Evolutionary conservation across 2,113 vertebrate genomes (phyloP).

Genomic region (Chrysemys picta): DNA sequence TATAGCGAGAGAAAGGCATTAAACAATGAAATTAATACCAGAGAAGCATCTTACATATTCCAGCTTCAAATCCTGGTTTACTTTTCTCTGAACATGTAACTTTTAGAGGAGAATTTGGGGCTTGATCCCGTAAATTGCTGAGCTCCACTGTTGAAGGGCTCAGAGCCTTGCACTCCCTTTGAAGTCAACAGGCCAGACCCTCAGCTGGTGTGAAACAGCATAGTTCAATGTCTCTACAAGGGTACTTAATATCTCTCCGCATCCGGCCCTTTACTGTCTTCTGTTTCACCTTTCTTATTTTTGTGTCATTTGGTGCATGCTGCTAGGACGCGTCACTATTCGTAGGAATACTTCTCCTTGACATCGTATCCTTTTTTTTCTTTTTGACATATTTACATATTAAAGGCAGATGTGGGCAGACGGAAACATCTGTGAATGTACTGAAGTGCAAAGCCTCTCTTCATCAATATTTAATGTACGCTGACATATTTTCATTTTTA

Average conservation of each 20-base stretch:
- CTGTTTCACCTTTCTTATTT: background rate
- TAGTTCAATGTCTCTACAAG: rapidly evolving
- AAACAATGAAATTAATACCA: conserved; percentile 26
- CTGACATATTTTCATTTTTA: background rate
- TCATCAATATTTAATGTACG: conserved; percentile 3
- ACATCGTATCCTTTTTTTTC: rapidly evolving
- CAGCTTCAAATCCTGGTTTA: background rate
- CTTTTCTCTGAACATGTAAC: background rate
- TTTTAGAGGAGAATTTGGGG: background rate
- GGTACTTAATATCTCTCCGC: rapidly evolving
- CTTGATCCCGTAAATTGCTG: background rate
- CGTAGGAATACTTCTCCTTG: background rate
- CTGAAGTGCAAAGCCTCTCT: conserved; percentile 30
- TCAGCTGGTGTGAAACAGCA: background rate
- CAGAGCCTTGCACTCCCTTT: rapidly evolving
- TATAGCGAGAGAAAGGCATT: conserved; percentile 31
- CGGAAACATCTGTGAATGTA: conserved; percentile 40
- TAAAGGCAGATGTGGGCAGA: conserved; percentile 5
- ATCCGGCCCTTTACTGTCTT: rapidly evolving
- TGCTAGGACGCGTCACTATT: rapidly evolving
- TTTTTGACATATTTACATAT: background rate
- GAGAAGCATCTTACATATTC: background rate
- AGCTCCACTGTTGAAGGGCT: background rate
- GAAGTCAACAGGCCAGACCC: background rate
- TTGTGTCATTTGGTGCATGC: background rate